Base-by-base conservation (phyloP, 2,797 vertebrate genomes). In the Psittacula derbiana region DNA sequence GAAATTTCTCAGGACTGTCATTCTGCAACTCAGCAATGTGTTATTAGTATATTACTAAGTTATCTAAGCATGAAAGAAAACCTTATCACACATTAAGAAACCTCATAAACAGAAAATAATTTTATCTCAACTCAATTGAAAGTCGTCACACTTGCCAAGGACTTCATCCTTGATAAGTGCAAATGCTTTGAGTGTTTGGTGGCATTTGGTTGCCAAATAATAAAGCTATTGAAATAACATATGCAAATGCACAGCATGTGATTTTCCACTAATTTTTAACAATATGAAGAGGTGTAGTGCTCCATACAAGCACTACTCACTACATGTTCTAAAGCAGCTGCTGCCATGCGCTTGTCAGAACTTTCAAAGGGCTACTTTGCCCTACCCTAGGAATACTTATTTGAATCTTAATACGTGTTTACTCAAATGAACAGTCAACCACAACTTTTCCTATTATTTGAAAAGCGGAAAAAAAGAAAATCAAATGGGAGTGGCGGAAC, bases 361-460 rank as follows among this genome's bases (percentile, higher is more conserved):
- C 10, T 80, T 93, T 78, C 44, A 66, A 88, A 92, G 40, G 6
- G 3, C 73, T 94, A 41, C 21, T 21, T 11, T 46, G 20, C 21
- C 44, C 44, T 46, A 12, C 12, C 24, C 40, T 49, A 66, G 12
- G 61, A 92, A 73, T 53, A 52, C 41, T 92, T 86, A 65, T 90
- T 88, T 86, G 74, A 92, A 95, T 93, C 61, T 90, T 75, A 93
- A 8, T 88, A 53, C 66, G 21, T 76, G 36, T 81, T 80, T 90
- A 84, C 80, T 92, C 50, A 80, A 92, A 78, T 72, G 38, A 75
- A 33, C 16, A 88, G 27, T 41, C 72, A 91, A 18, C 4, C 41
- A 84, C 30, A 50, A 70, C 15, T 47, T 81, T 64, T 8, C 6
- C 11, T 91, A 71, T 80, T 33, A 9, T 76, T 74, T 61, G 11